Conservation (phyloP, 2,797 vertebrate genomes). For the Neopelma chrysocephalum region DNA sequence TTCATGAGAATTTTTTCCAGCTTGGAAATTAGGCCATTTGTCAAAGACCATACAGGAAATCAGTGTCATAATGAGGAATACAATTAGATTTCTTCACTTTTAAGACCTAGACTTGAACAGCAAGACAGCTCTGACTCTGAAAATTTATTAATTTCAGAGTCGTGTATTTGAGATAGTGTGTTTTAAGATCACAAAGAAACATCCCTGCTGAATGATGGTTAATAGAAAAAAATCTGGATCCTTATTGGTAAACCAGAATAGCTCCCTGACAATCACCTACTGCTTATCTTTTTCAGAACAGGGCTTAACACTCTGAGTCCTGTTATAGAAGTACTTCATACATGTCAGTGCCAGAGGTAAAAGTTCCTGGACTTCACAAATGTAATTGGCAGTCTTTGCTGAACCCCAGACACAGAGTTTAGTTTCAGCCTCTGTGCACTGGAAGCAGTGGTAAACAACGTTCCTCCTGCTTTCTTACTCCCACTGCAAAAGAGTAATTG, state of each 20-base stretch:
- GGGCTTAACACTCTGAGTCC: background rate
- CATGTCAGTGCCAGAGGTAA: background rate
- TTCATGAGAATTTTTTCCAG: background rate
- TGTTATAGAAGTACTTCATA: background rate
- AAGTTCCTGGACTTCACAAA: background rate
- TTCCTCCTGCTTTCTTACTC: background rate
- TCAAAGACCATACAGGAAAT: background rate
- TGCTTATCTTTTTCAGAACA: background rate
- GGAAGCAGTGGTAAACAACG: background rate
- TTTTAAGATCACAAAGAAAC: background rate
- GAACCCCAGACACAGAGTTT: background rate
- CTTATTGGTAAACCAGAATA: background rate
- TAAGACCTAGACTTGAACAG: background rate
- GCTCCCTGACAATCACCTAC: background rate
- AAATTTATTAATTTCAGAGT: background rate
- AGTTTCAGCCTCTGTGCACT: background rate
- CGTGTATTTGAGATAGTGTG: background rate
- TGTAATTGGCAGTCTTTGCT: background rate
- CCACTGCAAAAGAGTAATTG: background rate
- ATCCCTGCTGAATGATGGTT: background rate
- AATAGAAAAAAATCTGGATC: background rate
- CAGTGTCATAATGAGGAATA: background rate
- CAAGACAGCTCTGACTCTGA: background rate
- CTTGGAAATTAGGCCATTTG: background rate
- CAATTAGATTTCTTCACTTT: background rate